Percentiles rank a stretch among this genome's conserved stretches.
Evolutionary conservation across 2,888 invertebrate species (phyloP).

Genomic region (Andrena dorsata): DNA sequence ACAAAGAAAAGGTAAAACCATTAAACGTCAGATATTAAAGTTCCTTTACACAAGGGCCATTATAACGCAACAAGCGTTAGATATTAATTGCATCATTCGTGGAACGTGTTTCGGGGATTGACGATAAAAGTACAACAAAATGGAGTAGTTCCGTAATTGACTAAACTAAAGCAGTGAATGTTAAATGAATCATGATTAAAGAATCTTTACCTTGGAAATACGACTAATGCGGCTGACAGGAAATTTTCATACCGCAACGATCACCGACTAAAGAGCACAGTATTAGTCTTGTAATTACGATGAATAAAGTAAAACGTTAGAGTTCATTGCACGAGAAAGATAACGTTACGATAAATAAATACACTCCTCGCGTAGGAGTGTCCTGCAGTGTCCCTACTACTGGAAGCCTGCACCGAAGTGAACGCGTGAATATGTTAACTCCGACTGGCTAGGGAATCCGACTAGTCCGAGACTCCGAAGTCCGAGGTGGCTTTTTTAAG

Average conservation of each 20-base stretch:
- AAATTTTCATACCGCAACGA: slow-evolving; percentile 16
- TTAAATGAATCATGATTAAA: slow-evolving; percentile 1
- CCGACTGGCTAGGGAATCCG: not conserved
- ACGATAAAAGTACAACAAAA: not conserved
- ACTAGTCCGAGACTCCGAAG: too few relatives aligned
- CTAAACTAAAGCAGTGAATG: not conserved
- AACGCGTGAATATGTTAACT: not conserved
- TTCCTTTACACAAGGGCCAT: too few relatives aligned
- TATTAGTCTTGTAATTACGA: not conserved
- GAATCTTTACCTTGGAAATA: not conserved
- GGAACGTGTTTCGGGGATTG: too few relatives aligned
- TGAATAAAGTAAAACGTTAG: slow-evolving; percentile 10
- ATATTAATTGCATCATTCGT: too few relatives aligned
- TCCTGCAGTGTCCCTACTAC: too few relatives aligned
- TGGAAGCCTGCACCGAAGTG: not conserved
- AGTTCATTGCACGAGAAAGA: slow-evolving; percentile 39
- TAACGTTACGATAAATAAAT: slow-evolving; percentile 33
- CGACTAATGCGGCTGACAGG: not conserved
- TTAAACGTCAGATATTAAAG: not conserved
- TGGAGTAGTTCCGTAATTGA: not conserved
- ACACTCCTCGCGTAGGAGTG: not conserved
- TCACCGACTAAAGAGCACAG: not conserved
- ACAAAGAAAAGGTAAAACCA: not conserved
- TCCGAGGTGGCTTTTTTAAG: too few relatives aligned
- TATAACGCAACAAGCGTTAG: too few relatives aligned